Evolutionary conservation across 2,888 invertebrate genomes (phyloP), one percentile per base, ranked within the genome.

Genomic region (Leptarthrus brevirostris): DNA sequence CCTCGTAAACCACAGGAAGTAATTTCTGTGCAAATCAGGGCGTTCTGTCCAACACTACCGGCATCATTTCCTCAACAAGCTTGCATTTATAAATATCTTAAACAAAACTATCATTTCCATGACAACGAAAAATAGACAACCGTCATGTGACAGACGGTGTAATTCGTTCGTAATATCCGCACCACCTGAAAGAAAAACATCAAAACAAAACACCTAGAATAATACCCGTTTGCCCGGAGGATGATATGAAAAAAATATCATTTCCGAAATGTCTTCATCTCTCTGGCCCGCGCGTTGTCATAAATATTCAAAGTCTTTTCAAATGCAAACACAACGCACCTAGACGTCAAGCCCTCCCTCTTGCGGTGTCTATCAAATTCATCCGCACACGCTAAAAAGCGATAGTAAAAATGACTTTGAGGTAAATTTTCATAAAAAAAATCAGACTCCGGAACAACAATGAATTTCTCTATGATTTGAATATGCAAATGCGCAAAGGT

Each of bases 191-290:
- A 12, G n/a, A 12, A 40, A 40, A 40, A 40, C 8, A 40, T 12
- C 1, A 40, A 40, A 1, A 40, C 8, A 40, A 40, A 40, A 40
- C 12, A 2, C 40, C 8, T n/a, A n/a, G 40, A 12, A 40, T 40
- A 40, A 40, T 12, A n/a, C 10, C 40, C 40, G 30, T 30, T 30
- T 6, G 8, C 30, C 30, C 4, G 30, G 30, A 30, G 8, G 30
- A 30, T 12, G 26, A 58, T 10, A 36, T 18, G 58, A 36, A 58
- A 36, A 36, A 58, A 58, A 56, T 30, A 56, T 26, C 58, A 58
- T 58, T 58, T 58, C 58, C 36, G 58, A 58, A 58, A 58, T 58
- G 58, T 58, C 58, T 58, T 58, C 58, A 36, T 58, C n/a, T n/a
- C 56, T 36, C 36, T 12, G n/a, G 40, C 40, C 40, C 8, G 30